Evolutionary conservation across 2,113 vertebrate genomes (phyloP).

Genomic region (Cheilinus undulatus): DNA sequence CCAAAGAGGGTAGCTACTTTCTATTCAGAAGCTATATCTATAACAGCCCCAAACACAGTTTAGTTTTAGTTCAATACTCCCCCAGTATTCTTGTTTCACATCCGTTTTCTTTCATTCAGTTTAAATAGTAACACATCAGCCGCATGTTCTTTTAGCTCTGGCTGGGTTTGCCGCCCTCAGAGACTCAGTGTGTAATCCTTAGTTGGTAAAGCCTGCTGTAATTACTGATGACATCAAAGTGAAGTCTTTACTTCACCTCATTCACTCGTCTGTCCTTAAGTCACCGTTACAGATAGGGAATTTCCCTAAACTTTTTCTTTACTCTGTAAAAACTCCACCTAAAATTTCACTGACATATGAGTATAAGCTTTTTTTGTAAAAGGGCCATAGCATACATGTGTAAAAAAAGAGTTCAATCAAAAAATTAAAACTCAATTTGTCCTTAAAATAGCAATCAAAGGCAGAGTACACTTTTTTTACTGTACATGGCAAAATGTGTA

Average conservation of each 20-base stretch:
- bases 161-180: slow-evolving; percentile 20
- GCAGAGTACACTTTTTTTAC: too few species aligned
- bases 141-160: slow-evolving; percentile 25
- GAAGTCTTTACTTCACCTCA: slow-evolving; percentile 40
- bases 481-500: too few species aligned
- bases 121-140: not conserved
- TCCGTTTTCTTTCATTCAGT: not conserved
- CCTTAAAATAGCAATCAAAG: too few species aligned
- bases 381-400: too few species aligned
- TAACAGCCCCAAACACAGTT: not conserved
- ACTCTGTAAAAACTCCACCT: too few species aligned
- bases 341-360: too few species aligned
- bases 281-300: not conserved
- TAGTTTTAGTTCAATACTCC: not conserved
- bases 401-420: too few species aligned
- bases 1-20: not conserved
- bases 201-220: slow-evolving; percentile 65
- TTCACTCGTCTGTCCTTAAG: slow-evolving; percentile 8
- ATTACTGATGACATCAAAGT: slow-evolving; percentile 68
- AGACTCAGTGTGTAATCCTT: slow-evolving; percentile 59
- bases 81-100: not conserved
- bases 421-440: too few species aligned
- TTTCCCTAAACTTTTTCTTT: not conserved
- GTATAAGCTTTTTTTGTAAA: too few species aligned
- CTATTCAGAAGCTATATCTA: not conserved